Conservation (phyloP, 2,888 invertebrate genomes). For the Ormyrus labotus region DNA sequence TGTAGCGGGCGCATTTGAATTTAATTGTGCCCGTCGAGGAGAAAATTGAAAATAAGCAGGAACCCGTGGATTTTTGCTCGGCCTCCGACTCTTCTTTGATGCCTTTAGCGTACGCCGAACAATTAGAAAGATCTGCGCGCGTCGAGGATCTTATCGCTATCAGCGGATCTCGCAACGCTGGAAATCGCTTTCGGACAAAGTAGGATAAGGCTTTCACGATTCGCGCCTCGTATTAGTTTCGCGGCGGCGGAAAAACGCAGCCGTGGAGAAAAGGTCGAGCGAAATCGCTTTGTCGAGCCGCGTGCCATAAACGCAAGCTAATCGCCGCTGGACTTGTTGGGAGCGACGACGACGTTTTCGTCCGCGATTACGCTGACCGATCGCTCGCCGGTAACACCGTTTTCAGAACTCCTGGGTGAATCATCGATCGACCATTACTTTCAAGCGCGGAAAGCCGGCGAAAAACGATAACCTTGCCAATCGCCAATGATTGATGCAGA, state of each 20-base stretch:
- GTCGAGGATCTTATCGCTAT: conserved; percentile 18
- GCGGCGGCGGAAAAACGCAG: conserved; percentile 1
- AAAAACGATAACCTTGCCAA: too few species aligned
- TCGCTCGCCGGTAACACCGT: too few species aligned
- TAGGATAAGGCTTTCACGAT: conserved; percentile 60
- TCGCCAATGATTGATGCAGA: too few species aligned
- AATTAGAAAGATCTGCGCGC: conserved; percentile 36
- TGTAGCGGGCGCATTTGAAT: too few species aligned
- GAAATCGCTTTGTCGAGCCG: conserved; percentile 56
- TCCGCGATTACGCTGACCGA: background rate
- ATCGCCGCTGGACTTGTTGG: background rate
- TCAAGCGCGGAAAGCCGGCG: too few species aligned
- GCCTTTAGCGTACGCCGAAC: background rate
- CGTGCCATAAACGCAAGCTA: background rate
- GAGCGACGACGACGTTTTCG: background rate
- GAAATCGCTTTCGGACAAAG: conserved; percentile 60
- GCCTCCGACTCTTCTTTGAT: background rate
- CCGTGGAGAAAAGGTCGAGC: conserved; percentile 61
- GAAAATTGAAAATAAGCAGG: conserved; percentile 27
- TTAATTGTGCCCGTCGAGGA: too few species aligned
- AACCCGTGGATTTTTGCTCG: background rate
- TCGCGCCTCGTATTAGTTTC: conserved; percentile 56
- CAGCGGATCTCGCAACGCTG: conserved; percentile 48
- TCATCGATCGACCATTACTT: too few species aligned
- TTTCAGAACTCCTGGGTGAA: too few species aligned